These are phyloP conservation scores for Paracentrotus lividus DNA, from an alignment of 53 echinoderm and acorn worm genomes.

Conservation along the genomic window DNA sequence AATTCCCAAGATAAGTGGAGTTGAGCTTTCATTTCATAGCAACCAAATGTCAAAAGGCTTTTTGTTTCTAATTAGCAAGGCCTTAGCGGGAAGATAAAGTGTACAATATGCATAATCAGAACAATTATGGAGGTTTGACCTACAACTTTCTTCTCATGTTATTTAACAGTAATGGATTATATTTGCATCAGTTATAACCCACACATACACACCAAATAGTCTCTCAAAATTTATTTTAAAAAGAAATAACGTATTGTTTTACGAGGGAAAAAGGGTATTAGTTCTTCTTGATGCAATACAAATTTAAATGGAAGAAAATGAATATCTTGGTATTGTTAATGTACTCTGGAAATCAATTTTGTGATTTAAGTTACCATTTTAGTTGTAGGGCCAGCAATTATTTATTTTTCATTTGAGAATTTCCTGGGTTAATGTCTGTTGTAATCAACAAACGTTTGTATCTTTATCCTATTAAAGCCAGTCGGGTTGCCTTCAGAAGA, in stretches of 20 bases:
- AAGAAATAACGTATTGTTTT: no score
- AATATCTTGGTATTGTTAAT: background rate
- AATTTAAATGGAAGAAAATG: no score
- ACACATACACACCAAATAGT: background rate
- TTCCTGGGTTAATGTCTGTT: no score
- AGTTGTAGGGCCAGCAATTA: background rate
- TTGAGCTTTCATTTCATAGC: background rate
- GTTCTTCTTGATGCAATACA: no score
- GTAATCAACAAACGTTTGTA: no score
- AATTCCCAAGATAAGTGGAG: background rate
- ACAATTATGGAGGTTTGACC: conserved; percentile 14
- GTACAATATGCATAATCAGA: background rate
- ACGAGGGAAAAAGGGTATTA: no score
- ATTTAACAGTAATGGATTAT: conserved; percentile 11
- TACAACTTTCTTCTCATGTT: background rate
- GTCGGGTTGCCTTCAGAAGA: background rate
- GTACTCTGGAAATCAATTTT: background rate
- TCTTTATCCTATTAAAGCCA: background rate
- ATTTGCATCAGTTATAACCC: conserved; percentile 2
- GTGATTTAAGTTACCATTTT: background rate
- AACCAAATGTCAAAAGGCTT: conserved; percentile 7
- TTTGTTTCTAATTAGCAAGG: conserved; percentile 8
- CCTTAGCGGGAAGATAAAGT: conserved; percentile 1
- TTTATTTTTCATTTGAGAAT: no score
- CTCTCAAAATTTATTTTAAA: no score